Evolutionary conservation across 2,888 invertebrate genomes (phyloP).

Genomic region (Platycheirus rosarum): DNA sequence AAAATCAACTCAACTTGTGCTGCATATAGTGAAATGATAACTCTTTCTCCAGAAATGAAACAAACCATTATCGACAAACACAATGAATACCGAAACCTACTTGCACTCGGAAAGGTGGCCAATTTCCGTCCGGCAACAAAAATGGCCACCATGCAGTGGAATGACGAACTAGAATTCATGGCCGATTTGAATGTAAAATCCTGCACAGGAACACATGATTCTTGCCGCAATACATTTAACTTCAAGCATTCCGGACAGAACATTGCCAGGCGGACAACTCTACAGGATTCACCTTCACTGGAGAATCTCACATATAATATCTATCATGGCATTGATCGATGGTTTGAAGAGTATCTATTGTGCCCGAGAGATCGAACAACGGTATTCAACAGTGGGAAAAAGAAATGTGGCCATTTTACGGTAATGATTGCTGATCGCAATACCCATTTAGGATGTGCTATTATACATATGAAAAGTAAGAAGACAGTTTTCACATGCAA

Average conservation of each 20-base stretch:
- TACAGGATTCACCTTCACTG: not conserved
- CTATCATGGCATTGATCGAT: slow-evolving; percentile 49
- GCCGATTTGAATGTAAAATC: slow-evolving; percentile 74
- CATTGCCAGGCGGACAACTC: slow-evolving; percentile 35
- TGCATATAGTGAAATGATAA: slow-evolving; percentile 22
- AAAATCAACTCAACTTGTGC: slow-evolving; percentile 53
- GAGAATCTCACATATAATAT: slow-evolving; percentile 27
- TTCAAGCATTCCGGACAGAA: slow-evolving; percentile 75
- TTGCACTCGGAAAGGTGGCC: slow-evolving; percentile 67
- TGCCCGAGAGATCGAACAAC: slow-evolving; percentile 22
- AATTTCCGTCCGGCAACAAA: slow-evolving; percentile 55
- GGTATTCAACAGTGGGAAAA: slow-evolving; percentile 40
- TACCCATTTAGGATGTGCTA: slow-evolving; percentile 69
- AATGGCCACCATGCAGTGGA: slow-evolving; percentile 74
- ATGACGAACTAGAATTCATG: slow-evolving; percentile 71
- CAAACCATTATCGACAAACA: slow-evolving; percentile 65
- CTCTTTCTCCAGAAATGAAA: slow-evolving; percentile 45
- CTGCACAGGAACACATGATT: slow-evolving; percentile 69
- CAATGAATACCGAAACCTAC: slow-evolving; percentile 68
- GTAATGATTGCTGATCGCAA: slow-evolving; percentile 67
- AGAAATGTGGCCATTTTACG: slow-evolving; percentile 75
- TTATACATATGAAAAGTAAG: slow-evolving; percentile 40
- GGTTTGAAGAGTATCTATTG: slow-evolving; percentile 72
- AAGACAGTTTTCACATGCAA: slow-evolving; percentile 72
- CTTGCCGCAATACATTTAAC: slow-evolving; percentile 73